These are phyloP conservation scores for Drosophila ananassae DNA, from an alignment of 1,140 invertebrate species.

Conservation along the genomic window DNA sequence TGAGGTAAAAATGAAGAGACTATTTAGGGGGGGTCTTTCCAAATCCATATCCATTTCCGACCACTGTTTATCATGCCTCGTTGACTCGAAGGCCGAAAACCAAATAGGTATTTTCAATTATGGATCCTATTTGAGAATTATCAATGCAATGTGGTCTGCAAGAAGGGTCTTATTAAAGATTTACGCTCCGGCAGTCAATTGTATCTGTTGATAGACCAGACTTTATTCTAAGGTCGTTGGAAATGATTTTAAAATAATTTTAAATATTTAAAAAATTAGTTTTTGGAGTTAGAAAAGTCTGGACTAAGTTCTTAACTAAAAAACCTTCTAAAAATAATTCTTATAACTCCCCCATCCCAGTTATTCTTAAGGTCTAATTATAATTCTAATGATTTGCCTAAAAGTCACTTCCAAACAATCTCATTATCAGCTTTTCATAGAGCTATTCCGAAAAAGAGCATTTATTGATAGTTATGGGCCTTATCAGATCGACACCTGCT, in stretches of 20 bases:
- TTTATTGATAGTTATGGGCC: background rate
- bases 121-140: background rate
- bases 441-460: background rate
- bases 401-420: too few species aligned
- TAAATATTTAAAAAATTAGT: background rate
- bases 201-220: slow-evolving; percentile 3
- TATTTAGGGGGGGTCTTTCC: slow-evolving; percentile 14
- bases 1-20: slow-evolving; percentile 13
- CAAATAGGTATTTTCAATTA: background rate
- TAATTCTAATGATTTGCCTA: too few species aligned
- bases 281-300: too few species aligned
- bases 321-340: too few species aligned
- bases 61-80: slow-evolving; percentile 8
- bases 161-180: background rate
- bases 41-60: slow-evolving; percentile 8
- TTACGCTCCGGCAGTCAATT: background rate
- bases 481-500: background rate
- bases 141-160: background rate
- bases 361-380: too few species aligned
- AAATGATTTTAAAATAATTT: background rate
- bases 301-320: too few species aligned
- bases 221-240: background rate
- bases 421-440: too few species aligned
- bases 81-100: background rate
- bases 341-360: too few species aligned